Evolutionary conservation across 2,113 vertebrate genomes (phyloP).

Genomic region (Bambusicola thoracicus): DNA sequence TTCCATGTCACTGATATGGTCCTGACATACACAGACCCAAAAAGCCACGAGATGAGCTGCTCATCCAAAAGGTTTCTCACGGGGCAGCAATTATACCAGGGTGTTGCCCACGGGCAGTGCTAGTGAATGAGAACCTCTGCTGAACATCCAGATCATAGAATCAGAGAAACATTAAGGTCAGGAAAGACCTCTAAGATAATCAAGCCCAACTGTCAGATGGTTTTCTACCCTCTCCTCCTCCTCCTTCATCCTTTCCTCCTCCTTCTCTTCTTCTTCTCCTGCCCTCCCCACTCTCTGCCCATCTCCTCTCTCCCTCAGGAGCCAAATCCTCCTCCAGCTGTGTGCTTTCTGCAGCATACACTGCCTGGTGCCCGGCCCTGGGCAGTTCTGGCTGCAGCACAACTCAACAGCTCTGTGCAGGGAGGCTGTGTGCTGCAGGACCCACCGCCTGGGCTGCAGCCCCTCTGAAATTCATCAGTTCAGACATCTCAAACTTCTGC

Average conservation of each 20-base stretch:
- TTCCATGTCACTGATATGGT: not conserved
- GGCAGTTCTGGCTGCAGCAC: not conserved
- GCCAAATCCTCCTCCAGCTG: not conserved
- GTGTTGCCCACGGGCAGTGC: not conserved
- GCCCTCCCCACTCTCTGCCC: not conserved
- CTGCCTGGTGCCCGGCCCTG: not conserved
- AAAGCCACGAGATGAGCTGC: not conserved
- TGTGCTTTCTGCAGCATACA: not conserved
- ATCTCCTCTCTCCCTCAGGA: not conserved
- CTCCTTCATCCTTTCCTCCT: not conserved
- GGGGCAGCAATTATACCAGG: not conserved
- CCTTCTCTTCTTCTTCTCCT: not conserved
- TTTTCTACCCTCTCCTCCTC: not conserved
- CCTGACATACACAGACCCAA: not conserved
- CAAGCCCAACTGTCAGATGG: not conserved
- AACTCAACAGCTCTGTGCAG: not conserved
- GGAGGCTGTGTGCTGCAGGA: not conserved
- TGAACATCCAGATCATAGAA: not conserved
- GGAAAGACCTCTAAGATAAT: not conserved
- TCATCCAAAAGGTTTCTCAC: not conserved
- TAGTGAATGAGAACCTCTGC: not conserved
- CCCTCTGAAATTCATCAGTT: not conserved
- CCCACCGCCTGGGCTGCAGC: not conserved
- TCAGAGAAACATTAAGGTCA: not conserved
- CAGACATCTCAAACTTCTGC: not conserved